phyloP scores from a whole-genome alignment of 2,888 invertebrate species.

The Habrosyne pyritoides region DNA sequence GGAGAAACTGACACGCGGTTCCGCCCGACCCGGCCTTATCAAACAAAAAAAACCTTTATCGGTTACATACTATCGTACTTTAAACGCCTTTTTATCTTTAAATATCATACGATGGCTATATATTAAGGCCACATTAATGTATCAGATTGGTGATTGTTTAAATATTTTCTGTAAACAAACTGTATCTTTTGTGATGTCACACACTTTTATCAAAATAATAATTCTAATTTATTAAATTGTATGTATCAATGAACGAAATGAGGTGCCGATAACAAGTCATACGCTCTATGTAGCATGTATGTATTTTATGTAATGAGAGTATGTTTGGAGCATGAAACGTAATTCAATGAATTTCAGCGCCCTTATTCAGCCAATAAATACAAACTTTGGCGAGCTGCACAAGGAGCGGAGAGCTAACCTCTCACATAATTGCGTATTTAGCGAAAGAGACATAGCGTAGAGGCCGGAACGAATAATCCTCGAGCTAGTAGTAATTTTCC shows the following conservation, averaged over 20 bases:
- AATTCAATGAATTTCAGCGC: not conserved
- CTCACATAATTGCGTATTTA: too few species aligned
- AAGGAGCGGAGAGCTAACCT: too few species aligned
- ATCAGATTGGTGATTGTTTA: slow-evolving; percentile 24
- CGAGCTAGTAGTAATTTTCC: too few species aligned
- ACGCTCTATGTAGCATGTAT: too few species aligned
- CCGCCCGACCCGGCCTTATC: slow-evolving; percentile 30
- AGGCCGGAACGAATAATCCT: too few species aligned
- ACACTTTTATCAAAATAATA: not conserved
- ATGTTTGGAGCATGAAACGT: not conserved
- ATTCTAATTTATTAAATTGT: not conserved
- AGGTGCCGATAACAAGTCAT: not conserved
- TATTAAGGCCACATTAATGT: slow-evolving; percentile 31
- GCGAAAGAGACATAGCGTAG: too few species aligned
- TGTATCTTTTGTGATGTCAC: slow-evolving; percentile 1
- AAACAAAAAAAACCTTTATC: slow-evolving; percentile 37
- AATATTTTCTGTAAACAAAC: slow-evolving; percentile 9
- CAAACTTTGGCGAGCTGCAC: too few species aligned
- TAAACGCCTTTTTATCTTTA: slow-evolving; percentile 40
- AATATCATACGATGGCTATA: slow-evolving; percentile 38
- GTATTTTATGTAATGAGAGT: too few species aligned
- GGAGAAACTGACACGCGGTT: slow-evolving; percentile 19
- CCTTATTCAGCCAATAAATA: too few species aligned
- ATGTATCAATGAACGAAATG: not conserved
- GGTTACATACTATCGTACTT: slow-evolving; percentile 42